These are phyloP conservation scores for Corydoras maculifer DNA, from an alignment of 2,113 vertebrate genomes.

Conservation along the genomic window DNA sequence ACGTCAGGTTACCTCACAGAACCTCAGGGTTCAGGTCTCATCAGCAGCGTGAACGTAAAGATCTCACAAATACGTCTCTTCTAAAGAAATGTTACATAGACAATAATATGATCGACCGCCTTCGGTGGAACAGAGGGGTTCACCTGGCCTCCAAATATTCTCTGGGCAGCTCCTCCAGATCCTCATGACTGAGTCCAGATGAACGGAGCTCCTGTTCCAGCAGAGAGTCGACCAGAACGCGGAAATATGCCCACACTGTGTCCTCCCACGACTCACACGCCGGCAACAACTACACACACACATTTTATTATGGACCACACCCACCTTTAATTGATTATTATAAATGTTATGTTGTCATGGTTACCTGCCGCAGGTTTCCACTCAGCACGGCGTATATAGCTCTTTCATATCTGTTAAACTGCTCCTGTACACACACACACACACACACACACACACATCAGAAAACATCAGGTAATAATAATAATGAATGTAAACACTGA, in stretches of 20 bases:
- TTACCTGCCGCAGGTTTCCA: conserved; percentile 91
- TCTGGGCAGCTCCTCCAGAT: conserved; percentile 80
- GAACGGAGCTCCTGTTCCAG: conserved; percentile 91
- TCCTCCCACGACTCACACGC: conserved; percentile 97
- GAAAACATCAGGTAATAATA: no score
- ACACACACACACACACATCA: conserved; percentile 15
- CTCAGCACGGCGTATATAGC: conserved; percentile 92
- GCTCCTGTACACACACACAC: conserved; percentile 54
- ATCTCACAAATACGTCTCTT: no score
- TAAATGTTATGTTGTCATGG: no score
- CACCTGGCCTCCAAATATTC: conserved; percentile 90
- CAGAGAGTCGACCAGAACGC: conserved; percentile 91
- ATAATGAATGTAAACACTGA: no score
- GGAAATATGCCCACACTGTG: conserved; percentile 90
- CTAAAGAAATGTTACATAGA: no score
- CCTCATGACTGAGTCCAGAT: conserved; percentile 73
- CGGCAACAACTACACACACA: conserved; percentile 72
- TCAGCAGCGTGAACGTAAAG: no score
- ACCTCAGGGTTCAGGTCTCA: no score
- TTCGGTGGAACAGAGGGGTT: neutral
- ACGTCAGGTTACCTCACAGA: no score
- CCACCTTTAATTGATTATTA: no score
- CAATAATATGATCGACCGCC: no score
- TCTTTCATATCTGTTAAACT: conserved; percentile 83
- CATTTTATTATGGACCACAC: no score